phyloP scores from a whole-genome alignment of 2,113 vertebrate genomes.

The Crotophaga sulcirostris region DNA sequence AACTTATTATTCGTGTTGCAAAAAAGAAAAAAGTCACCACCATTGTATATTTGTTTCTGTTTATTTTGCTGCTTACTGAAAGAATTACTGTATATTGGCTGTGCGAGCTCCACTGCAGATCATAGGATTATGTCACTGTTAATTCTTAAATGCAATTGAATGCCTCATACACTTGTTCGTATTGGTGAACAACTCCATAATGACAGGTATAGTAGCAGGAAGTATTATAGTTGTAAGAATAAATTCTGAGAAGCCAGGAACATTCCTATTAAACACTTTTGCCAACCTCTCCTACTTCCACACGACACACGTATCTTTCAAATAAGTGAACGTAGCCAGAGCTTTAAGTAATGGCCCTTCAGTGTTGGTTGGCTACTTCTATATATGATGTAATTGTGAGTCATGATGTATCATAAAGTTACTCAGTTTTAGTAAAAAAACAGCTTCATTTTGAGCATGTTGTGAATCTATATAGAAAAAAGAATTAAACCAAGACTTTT shows the following conservation, averaged over 20 bases:
- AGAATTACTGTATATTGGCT: neutral
- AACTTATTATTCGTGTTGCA: neutral
- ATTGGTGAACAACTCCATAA: neutral
- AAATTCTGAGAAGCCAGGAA: neutral
- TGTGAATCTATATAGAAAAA: neutral
- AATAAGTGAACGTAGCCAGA: neutral
- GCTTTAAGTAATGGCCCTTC: neutral
- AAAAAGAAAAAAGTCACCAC: neutral
- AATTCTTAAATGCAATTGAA: neutral
- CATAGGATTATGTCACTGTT: neutral
- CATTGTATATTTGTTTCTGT: fast-evolving
- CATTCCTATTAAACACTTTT: neutral
- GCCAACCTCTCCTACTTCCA: neutral
- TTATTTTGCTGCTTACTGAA: neutral
- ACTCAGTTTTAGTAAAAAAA: neutral
- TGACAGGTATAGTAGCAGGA: neutral
- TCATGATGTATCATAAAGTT: neutral
- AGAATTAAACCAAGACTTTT: neutral
- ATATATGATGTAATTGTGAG: neutral
- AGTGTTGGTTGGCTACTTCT: neutral
- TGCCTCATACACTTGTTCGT: neutral
- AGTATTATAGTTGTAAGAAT: neutral
- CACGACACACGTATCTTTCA: neutral
- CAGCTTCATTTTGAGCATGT: neutral
- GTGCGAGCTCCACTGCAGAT: neutral